phyloP scores from a whole-genome alignment of 2,113 vertebrate species.

The Condylura cristata region DNA sequence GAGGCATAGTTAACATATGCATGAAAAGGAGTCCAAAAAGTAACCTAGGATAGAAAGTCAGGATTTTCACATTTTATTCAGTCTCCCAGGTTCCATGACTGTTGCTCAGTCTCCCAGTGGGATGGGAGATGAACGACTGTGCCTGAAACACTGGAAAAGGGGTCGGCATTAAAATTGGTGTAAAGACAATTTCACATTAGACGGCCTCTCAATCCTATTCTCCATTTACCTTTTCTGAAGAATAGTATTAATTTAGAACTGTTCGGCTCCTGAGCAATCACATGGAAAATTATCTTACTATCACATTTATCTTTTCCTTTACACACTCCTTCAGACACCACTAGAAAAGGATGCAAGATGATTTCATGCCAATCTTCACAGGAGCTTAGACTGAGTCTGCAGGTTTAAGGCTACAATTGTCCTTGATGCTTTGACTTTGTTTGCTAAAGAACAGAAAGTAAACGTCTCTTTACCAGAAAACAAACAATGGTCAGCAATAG shows the following conservation, averaged over 20 bases:
- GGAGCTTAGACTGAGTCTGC: background rate
- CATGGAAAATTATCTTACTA: background rate
- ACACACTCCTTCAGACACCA: background rate
- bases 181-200: background rate
- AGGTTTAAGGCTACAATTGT: background rate
- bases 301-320: background rate
- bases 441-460: background rate
- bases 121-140: background rate
- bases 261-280: background rate
- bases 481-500: background rate
- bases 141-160: background rate
- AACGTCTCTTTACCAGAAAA: background rate
- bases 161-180: background rate
- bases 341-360: background rate
- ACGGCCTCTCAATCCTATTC: background rate
- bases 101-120: background rate
- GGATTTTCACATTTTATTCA: background rate
- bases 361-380: background rate
- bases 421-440: background rate
- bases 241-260: background rate
- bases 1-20: background rate
- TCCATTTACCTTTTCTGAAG: slow-evolving; percentile 7
- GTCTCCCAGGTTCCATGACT: background rate
- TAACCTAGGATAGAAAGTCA: background rate
- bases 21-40: background rate